Conservation (phyloP, 2,113 vertebrate genomes). For the Ceyx margarethae region DNA sequence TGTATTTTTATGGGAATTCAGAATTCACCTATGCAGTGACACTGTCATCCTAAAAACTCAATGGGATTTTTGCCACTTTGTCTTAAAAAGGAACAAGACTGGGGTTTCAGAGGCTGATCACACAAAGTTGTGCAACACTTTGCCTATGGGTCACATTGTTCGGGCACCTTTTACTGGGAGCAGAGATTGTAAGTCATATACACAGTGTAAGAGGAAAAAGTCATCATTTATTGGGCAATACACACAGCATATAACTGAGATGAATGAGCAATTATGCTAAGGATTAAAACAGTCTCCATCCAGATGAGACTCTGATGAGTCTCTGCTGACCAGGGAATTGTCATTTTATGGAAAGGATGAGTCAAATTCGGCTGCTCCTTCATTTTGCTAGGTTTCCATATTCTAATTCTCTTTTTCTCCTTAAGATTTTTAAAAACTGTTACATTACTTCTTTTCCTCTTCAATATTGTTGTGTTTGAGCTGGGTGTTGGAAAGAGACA, state of each 20-base stretch:
- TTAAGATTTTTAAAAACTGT: not conserved
- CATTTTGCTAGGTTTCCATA: not conserved
- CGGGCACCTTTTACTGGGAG: not conserved
- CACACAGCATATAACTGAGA: not conserved
- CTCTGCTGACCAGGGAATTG: not conserved
- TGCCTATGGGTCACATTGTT: not conserved
- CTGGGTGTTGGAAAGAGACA: not conserved
- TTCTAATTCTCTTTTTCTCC: not conserved
- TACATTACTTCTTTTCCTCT: not conserved
- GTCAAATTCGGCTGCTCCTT: not conserved
- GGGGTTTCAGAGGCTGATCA: not conserved
- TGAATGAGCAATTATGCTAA: not conserved
- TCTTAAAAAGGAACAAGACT: not conserved
- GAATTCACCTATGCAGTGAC: not conserved
- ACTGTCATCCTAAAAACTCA: not conserved
- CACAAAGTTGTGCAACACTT: not conserved
- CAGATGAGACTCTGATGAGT: not conserved
- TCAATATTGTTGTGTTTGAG: not conserved
- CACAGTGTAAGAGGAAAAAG: not conserved
- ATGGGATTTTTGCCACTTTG: not conserved
- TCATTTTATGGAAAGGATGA: not conserved
- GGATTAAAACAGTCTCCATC: not conserved
- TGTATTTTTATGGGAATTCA: not conserved
- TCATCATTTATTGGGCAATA: not conserved
- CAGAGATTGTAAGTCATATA: not conserved